Conservation (phyloP, 2,888 invertebrate genomes). For the Morpho achilles region DNA sequence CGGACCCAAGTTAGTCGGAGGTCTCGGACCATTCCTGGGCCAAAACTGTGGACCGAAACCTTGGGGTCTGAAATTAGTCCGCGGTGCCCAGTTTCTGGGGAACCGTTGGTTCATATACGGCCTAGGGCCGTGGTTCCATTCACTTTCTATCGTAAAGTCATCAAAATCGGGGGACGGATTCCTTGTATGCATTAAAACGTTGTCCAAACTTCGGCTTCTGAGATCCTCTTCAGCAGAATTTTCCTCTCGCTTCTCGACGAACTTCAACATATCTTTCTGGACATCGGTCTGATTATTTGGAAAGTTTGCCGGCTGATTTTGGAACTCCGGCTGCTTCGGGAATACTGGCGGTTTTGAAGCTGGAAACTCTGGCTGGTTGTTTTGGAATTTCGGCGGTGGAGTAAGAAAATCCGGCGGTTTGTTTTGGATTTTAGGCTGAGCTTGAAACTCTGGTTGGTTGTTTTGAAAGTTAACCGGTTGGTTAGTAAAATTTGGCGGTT, state of each 20-base stretch:
- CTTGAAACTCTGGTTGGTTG: not conserved
- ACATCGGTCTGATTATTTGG: not conserved
- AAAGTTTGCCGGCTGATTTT: not conserved
- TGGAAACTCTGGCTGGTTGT: not conserved
- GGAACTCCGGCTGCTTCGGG: not conserved
- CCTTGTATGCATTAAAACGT: slow-evolving; percentile 20
- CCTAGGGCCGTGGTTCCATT: slow-evolving; percentile 40
- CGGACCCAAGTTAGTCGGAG: slow-evolving; percentile 37
- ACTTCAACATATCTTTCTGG: not conserved
- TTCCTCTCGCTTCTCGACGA: slow-evolving; percentile 32
- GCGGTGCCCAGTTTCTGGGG: slow-evolving; percentile 63
- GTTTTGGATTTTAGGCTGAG: not conserved
- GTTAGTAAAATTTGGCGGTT: slow-evolving; percentile 2
- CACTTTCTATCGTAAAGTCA: slow-evolving; percentile 37
- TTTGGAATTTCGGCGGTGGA: not conserved
- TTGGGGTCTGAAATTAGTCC: slow-evolving; percentile 50
- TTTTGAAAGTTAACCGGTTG: not conserved
- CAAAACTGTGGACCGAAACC: slow-evolving; percentile 42
- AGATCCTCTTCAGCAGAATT: slow-evolving; percentile 50
- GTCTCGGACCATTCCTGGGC: slow-evolving; percentile 58
- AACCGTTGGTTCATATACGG: slow-evolving; percentile 51
- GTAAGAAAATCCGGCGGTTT: not conserved
- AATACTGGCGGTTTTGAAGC: too few relatives aligned
- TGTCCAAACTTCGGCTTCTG: slow-evolving; percentile 40
- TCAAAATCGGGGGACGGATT: slow-evolving; percentile 37